These are phyloP conservation scores for Macropus fuliginosus DNA, from an alignment of 2,797 vertebrate genomes.

Conservation along the genomic window DNA sequence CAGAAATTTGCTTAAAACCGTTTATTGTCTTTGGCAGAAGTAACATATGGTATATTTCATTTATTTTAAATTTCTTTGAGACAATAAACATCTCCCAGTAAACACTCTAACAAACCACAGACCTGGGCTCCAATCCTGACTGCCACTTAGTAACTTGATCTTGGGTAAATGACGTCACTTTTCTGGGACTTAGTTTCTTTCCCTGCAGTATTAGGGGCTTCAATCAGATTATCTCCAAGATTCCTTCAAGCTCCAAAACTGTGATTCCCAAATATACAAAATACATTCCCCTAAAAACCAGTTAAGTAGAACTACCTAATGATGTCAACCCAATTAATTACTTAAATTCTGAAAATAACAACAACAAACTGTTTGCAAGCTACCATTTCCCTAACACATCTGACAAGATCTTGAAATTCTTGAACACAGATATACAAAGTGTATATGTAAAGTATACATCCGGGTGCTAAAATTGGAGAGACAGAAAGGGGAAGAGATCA, in stretches of 20 bases:
- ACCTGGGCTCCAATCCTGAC: neutral
- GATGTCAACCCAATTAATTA: neutral
- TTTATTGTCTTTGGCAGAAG: neutral
- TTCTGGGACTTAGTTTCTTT: neutral
- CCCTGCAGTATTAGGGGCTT: neutral
- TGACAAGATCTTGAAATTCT: neutral
- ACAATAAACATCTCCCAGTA: neutral
- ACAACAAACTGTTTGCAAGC: neutral
- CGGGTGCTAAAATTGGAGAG: neutral
- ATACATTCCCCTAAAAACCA: neutral
- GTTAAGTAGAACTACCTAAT: neutral
- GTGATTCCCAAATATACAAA: neutral
- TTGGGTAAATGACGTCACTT: neutral
- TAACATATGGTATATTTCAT: neutral
- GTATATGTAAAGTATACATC: neutral
- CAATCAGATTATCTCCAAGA: neutral
- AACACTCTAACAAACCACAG: neutral
- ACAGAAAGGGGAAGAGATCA: slow-evolving; percentile 16
- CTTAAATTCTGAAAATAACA: slow-evolving; percentile 26
- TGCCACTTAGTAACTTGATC: neutral
- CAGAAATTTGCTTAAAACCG: neutral
- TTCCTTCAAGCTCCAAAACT: neutral
- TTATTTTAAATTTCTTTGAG: neutral
- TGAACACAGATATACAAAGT: neutral
- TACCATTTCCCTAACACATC: neutral